Percentiles rank a stretch among this genome's conserved stretches.
Evolutionary conservation across 2,888 invertebrate genomes (phyloP).

Genomic region (Pinctada fucata): DNA sequence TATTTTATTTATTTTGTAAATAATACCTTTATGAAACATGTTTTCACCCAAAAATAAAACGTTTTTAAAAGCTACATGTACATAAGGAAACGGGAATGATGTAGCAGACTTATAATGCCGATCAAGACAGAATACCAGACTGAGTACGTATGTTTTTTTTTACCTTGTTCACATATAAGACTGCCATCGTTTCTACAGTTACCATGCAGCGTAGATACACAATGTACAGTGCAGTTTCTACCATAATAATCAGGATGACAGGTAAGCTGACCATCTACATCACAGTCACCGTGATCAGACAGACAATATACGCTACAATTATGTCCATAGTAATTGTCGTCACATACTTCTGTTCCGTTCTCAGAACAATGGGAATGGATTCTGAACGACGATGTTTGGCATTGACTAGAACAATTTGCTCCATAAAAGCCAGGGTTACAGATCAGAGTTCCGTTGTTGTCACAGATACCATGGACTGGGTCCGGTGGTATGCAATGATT

Average conservation of each 20-base stretch:
- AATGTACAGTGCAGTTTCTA: neutral
- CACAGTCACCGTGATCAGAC: neutral
- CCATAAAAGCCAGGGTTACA: neutral
- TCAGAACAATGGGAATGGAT: neutral
- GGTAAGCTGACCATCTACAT: neutral
- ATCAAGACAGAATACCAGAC: too few relatives aligned
- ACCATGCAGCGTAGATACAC: neutral
- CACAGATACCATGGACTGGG: neutral
- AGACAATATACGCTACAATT: neutral
- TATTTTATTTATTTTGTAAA: too few relatives aligned
- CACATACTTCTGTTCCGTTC: neutral
- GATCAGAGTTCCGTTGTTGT: neutral
- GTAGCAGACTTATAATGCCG: too few relatives aligned
- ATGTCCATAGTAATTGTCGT: neutral
- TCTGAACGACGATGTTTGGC: neutral
- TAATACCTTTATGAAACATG: too few relatives aligned
- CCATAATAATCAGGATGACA: neutral
- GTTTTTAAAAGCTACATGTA: too few relatives aligned
- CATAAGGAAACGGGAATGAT: too few relatives aligned
- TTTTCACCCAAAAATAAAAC: too few relatives aligned
- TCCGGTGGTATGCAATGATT: neutral
- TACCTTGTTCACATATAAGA: neutral
- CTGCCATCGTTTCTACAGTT: neutral
- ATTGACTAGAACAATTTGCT: neutral
- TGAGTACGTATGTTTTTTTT: too few relatives aligned